Evolutionary conservation across 2,797 vertebrate genomes (phyloP), one percentile per base, ranked within the genome.

Genomic region (Pangasius krempfi): DNA sequence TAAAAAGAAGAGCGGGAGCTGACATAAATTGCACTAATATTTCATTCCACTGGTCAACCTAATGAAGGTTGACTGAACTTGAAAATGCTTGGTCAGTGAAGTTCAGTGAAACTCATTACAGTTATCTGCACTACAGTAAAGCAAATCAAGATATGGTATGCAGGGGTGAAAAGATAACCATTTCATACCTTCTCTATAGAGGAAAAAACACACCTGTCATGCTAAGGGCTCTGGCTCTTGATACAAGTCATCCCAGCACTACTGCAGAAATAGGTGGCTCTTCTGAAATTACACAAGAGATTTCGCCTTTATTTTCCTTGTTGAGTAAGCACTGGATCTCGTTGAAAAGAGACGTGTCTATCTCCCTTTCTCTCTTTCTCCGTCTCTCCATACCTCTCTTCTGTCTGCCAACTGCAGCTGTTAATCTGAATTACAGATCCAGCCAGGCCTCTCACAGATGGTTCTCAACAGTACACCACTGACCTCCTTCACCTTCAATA

Each of bases 341-440:
- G 12, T 25, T 76, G 25, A 76, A n/a, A 76, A 76, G 25, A 50
- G 12, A 47, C 12, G 14, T 7, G 14, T 33, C 5, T 37, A 33
- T 75, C 72, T 76, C 25, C 25, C 30, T 12, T 33, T 12, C 18
- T 76, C 12, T 50, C 44, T n/a, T 5, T 47, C 8, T 50, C 12
- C 44, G 25, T 47, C 72, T 81, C 54, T 78, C 85, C 44, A 52
- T 54, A 8, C 50, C 62, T 73, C 87, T 87, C n/a, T 47, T 33
- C 16, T 88, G 76, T 91, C 91, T 85, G 94, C 95, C 96, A 97
- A 95, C 95, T 97, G 96, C 93, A 97, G 95, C 94, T 96, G 96
- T 94, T 97, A 94, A 93, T 89, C 92, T 94, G 93, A 95, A 95
- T 94, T 89, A 93, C 92, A 91, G 88, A 88, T 83, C 94, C 90